Evolutionary conservation across 2,797 vertebrate genomes (phyloP).

Genomic region (Ceryle rudis): DNA sequence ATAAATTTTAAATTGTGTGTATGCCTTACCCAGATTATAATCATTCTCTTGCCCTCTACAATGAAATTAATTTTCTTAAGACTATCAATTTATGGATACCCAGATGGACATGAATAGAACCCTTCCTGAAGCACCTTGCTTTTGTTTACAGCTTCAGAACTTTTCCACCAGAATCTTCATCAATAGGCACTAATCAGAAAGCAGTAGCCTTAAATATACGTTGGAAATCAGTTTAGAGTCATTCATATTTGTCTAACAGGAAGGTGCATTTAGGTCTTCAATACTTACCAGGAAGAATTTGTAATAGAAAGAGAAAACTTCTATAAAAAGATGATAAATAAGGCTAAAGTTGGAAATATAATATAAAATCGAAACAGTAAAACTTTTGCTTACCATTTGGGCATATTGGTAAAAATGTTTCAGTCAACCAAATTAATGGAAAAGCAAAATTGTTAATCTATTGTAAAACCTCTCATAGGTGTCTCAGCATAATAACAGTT

Average conservation of each 20-base stretch:
- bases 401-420: constrained; percentile 19
- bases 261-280: not conserved
- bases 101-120: not conserved
- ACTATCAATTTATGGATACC: not conserved
- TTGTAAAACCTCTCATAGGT: constrained; percentile 5
- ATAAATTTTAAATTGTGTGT: not conserved
- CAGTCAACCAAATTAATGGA: constrained; percentile 19
- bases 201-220: not conserved
- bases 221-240: not conserved
- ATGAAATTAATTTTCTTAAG: not conserved
- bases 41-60: not conserved
- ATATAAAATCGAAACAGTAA: not conserved
- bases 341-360: not conserved
- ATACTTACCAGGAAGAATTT: not conserved
- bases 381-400: not conserved
- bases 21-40: not conserved
- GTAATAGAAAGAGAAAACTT: constrained; percentile 1
- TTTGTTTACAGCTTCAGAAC: constrained; percentile 12
- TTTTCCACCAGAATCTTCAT: not conserved
- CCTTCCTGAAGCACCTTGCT: not conserved
- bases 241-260: not conserved
- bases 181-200: constrained; percentile 30
- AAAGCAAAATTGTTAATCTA: constrained; percentile 15
- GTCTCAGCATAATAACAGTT: not conserved
- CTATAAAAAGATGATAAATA: not conserved